Evolutionary conservation across 2,113 vertebrate species (phyloP).

Genomic region (Poeciliopsis retropinna): DNA sequence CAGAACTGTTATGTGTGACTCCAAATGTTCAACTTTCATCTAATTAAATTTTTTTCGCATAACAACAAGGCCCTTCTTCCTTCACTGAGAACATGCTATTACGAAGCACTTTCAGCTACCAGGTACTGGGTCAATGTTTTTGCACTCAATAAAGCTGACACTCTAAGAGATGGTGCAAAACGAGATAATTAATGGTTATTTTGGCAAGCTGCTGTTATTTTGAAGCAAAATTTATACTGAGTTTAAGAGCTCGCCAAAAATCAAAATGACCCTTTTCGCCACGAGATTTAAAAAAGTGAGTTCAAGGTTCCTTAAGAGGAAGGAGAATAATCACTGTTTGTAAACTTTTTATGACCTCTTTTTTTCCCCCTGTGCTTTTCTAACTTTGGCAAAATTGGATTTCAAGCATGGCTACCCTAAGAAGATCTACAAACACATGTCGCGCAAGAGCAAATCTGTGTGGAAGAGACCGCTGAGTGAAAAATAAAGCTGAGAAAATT

Average conservation of each 20-base stretch:
- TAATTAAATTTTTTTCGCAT: slow-evolving; percentile 15
- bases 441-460: slow-evolving; percentile 62
- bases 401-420: slow-evolving; percentile 72
- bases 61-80: slow-evolving; percentile 1
- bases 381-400: slow-evolving; percentile 72
- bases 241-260: slow-evolving; percentile 2
- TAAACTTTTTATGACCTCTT: slow-evolving; percentile 45
- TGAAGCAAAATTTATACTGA: slow-evolving; percentile 29
- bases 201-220: slow-evolving; percentile 32
- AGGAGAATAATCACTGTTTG: slow-evolving; percentile 55
- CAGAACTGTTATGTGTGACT: slow-evolving; percentile 12
- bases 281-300: slow-evolving; percentile 36
- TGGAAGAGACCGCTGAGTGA: slow-evolving; percentile 23
- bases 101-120: slow-evolving; percentile 39
- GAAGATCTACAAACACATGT: slow-evolving; percentile 69
- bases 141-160: slow-evolving; percentile 34
- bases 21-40: slow-evolving; percentile 15
- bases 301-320: slow-evolving; percentile 32
- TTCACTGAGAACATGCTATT: slow-evolving; percentile 15
- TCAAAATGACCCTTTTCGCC: slow-evolving; percentile 3
- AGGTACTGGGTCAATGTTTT: slow-evolving; percentile 41
- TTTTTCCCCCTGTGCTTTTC: slow-evolving; percentile 42
- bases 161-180: slow-evolving; percentile 43
- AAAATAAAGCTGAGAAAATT: slow-evolving; percentile 53
- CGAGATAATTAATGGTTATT: slow-evolving; percentile 50